These are phyloP conservation scores for Candidula unifasciata DNA, from an alignment of 2,888 invertebrate genomes.

Conservation along the genomic window DNA sequence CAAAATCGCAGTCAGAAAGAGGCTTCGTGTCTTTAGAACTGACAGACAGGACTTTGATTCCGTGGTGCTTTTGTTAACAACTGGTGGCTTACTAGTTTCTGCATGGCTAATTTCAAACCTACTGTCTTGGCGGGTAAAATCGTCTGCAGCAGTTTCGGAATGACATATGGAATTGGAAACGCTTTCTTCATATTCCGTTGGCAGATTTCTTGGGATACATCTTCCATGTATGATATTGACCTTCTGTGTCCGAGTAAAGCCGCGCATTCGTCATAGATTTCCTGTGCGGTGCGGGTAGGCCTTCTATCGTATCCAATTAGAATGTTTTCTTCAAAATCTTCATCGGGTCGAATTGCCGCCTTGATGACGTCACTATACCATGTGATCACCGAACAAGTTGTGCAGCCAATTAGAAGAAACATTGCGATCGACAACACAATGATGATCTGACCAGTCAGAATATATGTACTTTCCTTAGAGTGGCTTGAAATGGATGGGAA, in stretches of 20 bases:
- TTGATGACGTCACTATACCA: constrained; percentile 35
- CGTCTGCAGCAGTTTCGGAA: constrained; percentile 7
- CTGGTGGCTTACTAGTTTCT: not conserved
- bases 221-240: not conserved
- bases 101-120: not conserved
- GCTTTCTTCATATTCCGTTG: not conserved
- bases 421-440: not conserved
- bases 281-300: constrained; percentile 42
- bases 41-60: not conserved
- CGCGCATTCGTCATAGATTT: constrained; percentile 47
- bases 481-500: not conserved
- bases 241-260: not conserved
- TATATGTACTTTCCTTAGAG: not conserved
- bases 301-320: constrained; percentile 14
- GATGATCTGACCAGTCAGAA: constrained; percentile 14
- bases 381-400: not conserved
- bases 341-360: not conserved
- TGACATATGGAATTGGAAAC: constrained; percentile 15
- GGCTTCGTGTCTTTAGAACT: not conserved
- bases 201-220: not conserved
- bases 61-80: not conserved
- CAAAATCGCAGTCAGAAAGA: not conserved
- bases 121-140: not conserved
- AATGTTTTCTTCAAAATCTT: not conserved
- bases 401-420: constrained; percentile 23